A percentile compares a stretch with the other conserved stretches of the same genome.
Evolutionary conservation across 2,797 vertebrate genomes (phyloP).

Genomic region (Lepus oiostolus): DNA sequence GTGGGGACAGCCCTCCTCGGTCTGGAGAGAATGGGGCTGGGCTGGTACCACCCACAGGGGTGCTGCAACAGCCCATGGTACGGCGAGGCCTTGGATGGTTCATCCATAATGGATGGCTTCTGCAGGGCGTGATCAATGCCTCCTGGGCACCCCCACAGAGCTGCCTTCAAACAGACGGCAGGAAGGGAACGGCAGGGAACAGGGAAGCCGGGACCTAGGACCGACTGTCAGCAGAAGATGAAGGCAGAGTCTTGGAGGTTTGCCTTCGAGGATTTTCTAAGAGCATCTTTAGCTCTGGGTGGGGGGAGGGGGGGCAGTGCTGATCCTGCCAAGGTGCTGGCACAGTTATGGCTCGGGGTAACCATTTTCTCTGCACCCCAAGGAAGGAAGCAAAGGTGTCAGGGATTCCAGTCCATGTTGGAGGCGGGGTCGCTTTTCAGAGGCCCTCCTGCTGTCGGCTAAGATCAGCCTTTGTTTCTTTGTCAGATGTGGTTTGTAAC

Average conservation of each 20-base stretch:
- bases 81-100: fast-evolving
- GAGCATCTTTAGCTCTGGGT: not conserved
- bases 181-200: not conserved
- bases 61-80: fast-evolving
- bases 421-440: not conserved
- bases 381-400: not conserved
- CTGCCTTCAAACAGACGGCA: not conserved
- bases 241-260: not conserved
- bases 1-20: fast-evolving
- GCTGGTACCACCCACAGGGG: fast-evolving
- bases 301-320: not conserved
- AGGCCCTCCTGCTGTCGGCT: not conserved
- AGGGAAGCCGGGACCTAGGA: no score
- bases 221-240: not conserved
- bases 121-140: not conserved
- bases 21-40: not conserved
- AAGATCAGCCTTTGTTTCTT: not conserved
- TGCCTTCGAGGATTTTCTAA: not conserved
- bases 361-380: not conserved
- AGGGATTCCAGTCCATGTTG: not conserved
- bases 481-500: no score
- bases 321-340: fast-evolving
- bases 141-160: not conserved
- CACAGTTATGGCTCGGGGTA: not conserved
- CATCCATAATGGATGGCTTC: slow-evolving; percentile 14